phyloP scores from a whole-genome alignment of 2,797 vertebrate species.

The Pipistrellus kuhlii region DNA sequence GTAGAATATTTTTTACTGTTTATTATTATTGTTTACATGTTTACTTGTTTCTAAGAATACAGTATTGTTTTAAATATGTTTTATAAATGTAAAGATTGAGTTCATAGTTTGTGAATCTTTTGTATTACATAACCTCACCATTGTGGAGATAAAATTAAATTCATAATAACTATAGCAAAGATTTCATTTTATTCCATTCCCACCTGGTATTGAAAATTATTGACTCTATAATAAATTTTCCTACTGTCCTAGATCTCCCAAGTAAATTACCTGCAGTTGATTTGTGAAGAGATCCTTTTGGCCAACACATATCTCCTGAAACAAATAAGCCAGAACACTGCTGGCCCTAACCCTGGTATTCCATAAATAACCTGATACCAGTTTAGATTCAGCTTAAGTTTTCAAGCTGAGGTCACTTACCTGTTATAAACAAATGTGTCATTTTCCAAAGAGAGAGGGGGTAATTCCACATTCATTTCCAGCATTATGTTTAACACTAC shows the following conservation, averaged over 20 bases:
- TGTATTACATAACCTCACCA: neutral
- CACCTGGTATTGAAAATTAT: neutral
- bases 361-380: neutral
- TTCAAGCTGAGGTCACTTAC: neutral
- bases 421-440: neutral
- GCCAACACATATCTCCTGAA: neutral
- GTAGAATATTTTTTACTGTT: neutral
- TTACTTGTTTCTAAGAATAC: conserved; percentile 28
- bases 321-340: neutral
- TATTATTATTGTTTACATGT: neutral
- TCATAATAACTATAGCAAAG: neutral
- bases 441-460: neutral
- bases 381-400: neutral
- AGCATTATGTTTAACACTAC: conserved; percentile 12
- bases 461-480: neutral
- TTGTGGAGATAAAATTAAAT: conserved; percentile 25
- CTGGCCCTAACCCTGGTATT: neutral
- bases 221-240: neutral
- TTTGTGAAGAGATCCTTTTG: neutral
- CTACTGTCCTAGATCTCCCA: neutral
- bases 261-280: neutral
- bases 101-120: neutral
- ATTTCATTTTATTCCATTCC: neutral
- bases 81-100: neutral
- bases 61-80: neutral